Conservation (phyloP, 2,888 invertebrate genomes). For the Ernsta delagoae region DNA sequence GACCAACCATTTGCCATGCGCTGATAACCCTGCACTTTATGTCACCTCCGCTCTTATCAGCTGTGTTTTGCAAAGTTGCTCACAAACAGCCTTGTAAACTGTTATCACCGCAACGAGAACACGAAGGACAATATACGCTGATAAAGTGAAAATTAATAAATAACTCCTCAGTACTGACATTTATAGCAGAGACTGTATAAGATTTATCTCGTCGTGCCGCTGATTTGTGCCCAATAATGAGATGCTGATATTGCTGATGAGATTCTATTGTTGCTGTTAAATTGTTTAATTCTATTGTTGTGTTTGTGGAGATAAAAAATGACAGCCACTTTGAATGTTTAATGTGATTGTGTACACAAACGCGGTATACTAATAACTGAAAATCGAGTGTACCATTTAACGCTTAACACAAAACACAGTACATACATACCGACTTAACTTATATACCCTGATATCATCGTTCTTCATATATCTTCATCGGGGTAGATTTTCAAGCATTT, state of each 20-base stretch:
- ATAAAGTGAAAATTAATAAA: constrained; percentile 63
- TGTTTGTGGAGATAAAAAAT: neutral
- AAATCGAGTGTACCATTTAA: neutral
- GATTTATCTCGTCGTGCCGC: constrained; percentile 15
- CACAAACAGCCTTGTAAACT: constrained; percentile 47
- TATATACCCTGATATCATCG: too few relatives aligned
- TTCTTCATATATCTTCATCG: too few relatives aligned
- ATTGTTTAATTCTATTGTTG: constrained; percentile 19
- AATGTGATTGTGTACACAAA: neutral
- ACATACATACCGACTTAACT: too few relatives aligned
- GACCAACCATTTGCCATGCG: constrained; percentile 64
- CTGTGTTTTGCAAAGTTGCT: constrained; percentile 53
- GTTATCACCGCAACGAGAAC: constrained; percentile 45
- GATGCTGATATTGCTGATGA: neutral
- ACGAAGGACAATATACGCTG: constrained; percentile 56
- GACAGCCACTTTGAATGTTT: neutral
- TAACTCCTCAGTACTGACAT: constrained; percentile 50
- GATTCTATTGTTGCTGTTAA: constrained; percentile 21
- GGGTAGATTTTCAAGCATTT: neutral
- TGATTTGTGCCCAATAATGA: constrained; percentile 19
- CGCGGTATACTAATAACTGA: neutral
- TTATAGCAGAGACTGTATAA: constrained; percentile 18
- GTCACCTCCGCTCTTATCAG: constrained; percentile 56
- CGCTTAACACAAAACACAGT: too few relatives aligned
- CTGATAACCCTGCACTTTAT: constrained; percentile 76